Evolutionary conservation across 2,113 vertebrate genomes (phyloP).

Genomic region (Megalops atlanticus): DNA sequence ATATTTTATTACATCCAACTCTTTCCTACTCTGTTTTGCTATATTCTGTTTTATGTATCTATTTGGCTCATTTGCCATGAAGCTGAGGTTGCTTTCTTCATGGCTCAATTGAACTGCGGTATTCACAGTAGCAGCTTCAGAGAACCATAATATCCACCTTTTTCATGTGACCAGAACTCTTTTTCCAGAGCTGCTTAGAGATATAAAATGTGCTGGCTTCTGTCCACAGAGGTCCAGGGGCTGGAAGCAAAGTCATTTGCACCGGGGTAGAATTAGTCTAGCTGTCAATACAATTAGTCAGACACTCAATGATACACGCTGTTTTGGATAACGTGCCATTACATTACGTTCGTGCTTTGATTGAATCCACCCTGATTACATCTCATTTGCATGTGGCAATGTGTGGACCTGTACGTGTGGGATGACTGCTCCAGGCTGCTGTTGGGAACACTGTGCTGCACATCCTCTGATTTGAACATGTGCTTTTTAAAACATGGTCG

Average conservation of each 20-base stretch:
- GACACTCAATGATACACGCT: background rate
- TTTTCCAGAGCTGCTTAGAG: background rate
- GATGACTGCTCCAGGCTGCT: background rate
- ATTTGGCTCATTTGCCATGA: background rate
- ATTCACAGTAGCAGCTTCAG: background rate
- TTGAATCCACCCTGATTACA: background rate
- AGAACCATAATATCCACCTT: background rate
- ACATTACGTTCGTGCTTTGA: background rate
- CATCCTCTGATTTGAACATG: background rate
- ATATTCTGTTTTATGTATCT: too few relatives aligned
- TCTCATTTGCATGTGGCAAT: background rate
- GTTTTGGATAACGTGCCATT: background rate
- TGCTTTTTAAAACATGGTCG: background rate
- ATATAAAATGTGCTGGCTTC: background rate
- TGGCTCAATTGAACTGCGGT: background rate
- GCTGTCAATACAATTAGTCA: background rate
- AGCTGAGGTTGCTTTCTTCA: background rate
- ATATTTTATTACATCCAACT: background rate
- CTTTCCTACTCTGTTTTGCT: background rate
- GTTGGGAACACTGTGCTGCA: background rate
- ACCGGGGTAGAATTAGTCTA: background rate
- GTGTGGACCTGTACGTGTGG: background rate
- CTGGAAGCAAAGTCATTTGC: background rate
- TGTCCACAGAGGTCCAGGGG: background rate
- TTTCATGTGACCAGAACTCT: background rate